Base-by-base conservation (phyloP, 2,113 vertebrate species). In the Manacus vitellinus region DNA sequence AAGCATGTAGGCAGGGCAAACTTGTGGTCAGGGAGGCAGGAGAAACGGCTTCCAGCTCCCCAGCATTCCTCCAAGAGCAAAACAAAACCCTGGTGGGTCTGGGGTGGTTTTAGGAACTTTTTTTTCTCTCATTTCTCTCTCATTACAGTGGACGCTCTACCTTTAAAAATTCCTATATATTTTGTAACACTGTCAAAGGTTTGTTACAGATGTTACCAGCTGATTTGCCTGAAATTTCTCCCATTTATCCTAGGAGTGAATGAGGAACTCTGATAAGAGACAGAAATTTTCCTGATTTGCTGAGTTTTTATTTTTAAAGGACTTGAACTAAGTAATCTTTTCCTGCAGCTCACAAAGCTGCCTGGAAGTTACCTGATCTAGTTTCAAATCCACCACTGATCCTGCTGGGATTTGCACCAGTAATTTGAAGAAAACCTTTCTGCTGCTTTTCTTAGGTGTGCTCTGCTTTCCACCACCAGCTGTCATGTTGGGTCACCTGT, bases 1-100 rank as follows among this genome's bases (percentile, higher is more conserved):
- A 0, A 3, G 25, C 1, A 0, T 1, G 6, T 4, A 23, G 56
- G 68, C 6, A 8, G 21, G 12, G 41, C 14, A 84, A 59, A 37
- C 7, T 24, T 31, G 4, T 6, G 21, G 22, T 6, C 1, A 3
- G 52, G n/a, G 33, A 44, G 19, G 54, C 43, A 51, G 52, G 15
- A 87, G 37, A 24, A 56, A 21, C 2, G n/a, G 47, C 10, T 14
- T 56, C 73, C 65, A 47, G 12, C 30, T 67, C n/a, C 24, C 8
- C 8, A 21, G 56, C 1, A 0, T 9, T 37, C 23, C 35, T 43
- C 35, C 18, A n/a, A 67, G 16, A 91, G 11, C 0, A 21, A 30
- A 21, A 27, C 44, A 41, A 74, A 25, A 2, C 3, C 12, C 43
- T 55, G 9, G 10, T 43, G 44, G 5, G 18, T 39, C 10, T 59